Percentiles rank a stretch among this genome's conserved stretches.
Evolutionary conservation across 1,140 invertebrate genomes (phyloP).

Genomic region (Scaptomyza graminum): DNA sequence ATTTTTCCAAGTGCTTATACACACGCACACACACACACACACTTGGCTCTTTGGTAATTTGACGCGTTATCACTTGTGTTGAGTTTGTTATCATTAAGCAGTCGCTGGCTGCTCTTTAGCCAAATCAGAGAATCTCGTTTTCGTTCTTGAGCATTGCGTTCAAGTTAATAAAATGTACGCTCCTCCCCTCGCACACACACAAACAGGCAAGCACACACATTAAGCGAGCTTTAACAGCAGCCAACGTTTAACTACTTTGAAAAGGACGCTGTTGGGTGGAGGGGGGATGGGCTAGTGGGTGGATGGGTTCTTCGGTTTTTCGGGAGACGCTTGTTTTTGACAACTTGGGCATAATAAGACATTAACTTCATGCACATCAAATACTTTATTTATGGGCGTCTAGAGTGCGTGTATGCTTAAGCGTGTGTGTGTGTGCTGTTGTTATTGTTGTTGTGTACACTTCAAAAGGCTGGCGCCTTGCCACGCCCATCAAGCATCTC

Average conservation of each 20-base stretch:
- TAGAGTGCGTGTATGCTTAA: constrained; percentile 58
- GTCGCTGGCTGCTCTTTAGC: constrained; percentile 71
- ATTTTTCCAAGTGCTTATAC: not conserved
- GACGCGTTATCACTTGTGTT: constrained; percentile 82
- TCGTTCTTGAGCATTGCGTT: constrained; percentile 29
- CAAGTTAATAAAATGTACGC: constrained; percentile 71
- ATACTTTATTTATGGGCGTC: constrained; percentile 79
- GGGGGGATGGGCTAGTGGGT: not conserved
- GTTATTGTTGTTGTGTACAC: constrained; percentile 51
- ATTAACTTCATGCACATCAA: constrained; percentile 83
- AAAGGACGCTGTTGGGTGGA: not conserved
- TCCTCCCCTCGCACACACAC: constrained; percentile 19
- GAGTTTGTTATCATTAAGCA: constrained; percentile 81
- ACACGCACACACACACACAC: constrained; percentile 11
- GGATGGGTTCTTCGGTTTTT: constrained; percentile 3
- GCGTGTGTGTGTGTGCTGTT: constrained; percentile 14
- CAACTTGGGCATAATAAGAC: constrained; percentile 82
- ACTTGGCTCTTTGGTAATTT: constrained; percentile 69
- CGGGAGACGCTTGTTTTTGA: constrained; percentile 76
- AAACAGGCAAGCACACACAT: constrained; percentile 54
- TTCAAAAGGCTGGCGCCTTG: constrained; percentile 61
- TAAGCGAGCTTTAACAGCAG: constrained; percentile 68
- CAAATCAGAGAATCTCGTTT: constrained; percentile 62
- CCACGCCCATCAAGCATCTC: constrained; percentile 64
- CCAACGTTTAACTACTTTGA: constrained; percentile 50